These are phyloP conservation scores for Saccostrea echinata DNA, from an alignment of 1,140 invertebrate species.

Conservation along the genomic window DNA sequence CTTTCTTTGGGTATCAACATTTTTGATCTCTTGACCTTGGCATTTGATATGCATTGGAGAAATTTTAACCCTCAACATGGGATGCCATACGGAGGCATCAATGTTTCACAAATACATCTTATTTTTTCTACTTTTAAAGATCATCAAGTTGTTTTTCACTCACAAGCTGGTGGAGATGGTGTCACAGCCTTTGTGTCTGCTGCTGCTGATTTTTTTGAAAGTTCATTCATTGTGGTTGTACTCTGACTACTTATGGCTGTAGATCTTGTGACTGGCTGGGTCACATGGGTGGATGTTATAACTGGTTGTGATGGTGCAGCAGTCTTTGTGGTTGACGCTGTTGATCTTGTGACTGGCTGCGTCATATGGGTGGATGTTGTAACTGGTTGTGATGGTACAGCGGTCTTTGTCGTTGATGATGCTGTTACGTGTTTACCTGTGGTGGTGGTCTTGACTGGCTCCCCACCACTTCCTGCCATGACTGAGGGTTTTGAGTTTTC, in stretches of 20 bases:
- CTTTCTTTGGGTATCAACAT: no score
- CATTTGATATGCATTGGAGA: no score
- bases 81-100: no score
- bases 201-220: neutral
- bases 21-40: no score
- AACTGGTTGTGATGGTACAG: neutral
- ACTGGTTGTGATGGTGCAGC: neutral
- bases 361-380: no score
- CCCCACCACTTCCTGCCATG: neutral
- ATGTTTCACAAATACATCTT: no score
- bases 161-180: conserved; percentile 2
- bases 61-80: no score
- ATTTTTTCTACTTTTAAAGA: no score
- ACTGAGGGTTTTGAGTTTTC: neutral
- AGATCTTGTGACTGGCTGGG: neutral
- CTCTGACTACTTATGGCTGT: neutral
- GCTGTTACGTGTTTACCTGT: neutral
- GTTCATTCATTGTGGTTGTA: neutral
- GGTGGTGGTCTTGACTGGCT: conserved; percentile 13
- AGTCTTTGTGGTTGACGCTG: neutral
- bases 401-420: neutral
- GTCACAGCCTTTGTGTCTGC: neutral
- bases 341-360: neutral
- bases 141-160: neutral
- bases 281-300: no score